These are phyloP conservation scores for Temnothorax ravouxi DNA, from an alignment of 2,888 invertebrate species.

Conservation along the genomic window DNA sequence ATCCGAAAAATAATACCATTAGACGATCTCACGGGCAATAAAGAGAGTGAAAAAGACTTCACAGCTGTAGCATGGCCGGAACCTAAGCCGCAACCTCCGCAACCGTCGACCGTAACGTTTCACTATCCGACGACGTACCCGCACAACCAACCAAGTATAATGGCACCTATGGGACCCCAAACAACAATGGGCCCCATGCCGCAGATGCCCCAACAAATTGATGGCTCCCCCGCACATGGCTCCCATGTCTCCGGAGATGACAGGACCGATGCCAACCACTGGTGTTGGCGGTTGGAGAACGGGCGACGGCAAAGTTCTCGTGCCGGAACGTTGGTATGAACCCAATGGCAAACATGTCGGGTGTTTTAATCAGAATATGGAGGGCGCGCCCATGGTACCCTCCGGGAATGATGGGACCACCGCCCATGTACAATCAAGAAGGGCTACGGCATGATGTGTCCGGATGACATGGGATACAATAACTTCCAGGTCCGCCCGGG, in stretches of 20 bases:
- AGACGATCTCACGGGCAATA: constrained; percentile 95
- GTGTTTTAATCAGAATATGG: constrained; percentile 84
- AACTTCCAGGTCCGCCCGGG: constrained; percentile 82
- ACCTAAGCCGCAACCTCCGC: constrained; percentile 90
- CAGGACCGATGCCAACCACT: constrained; percentile 76
- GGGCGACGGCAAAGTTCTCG: constrained; percentile 87
- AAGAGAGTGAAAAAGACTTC: constrained; percentile 93
- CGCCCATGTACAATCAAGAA: constrained; percentile 83
- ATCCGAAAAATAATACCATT: constrained; percentile 95
- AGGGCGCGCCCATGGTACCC: constrained; percentile 80
- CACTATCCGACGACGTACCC: constrained; percentile 83
- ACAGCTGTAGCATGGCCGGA: constrained; percentile 94
- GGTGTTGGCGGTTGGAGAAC: constrained; percentile 87
- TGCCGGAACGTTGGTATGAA: constrained; percentile 80
- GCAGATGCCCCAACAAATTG: constrained; percentile 78
- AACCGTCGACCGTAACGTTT: constrained; percentile 75
- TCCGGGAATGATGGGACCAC: constrained; percentile 87
- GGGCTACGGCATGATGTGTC: constrained; percentile 83
- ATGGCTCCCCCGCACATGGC: constrained; percentile 79
- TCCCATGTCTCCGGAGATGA: constrained; percentile 86
- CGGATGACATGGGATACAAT: constrained; percentile 82
- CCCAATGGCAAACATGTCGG: constrained; percentile 81
- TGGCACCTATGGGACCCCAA: constrained; percentile 78
- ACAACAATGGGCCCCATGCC: constrained; percentile 76
- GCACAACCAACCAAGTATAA: constrained; percentile 79